phyloP scores from a whole-genome alignment of 2,113 vertebrate species.

The Actenoides hombroni region DNA sequence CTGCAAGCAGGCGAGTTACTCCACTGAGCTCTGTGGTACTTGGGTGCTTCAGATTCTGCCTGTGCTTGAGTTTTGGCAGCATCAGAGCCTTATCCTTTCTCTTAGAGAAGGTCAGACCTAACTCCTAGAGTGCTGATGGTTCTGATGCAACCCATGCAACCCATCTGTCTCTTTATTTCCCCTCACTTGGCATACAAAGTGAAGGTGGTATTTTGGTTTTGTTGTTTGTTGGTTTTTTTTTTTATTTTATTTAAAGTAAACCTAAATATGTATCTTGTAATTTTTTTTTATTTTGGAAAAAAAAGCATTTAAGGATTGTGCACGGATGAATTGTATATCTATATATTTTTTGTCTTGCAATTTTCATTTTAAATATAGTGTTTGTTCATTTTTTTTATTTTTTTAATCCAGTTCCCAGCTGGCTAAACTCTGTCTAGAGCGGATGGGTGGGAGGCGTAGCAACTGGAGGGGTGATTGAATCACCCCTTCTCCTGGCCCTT shows the following conservation, averaged over 20 bases:
- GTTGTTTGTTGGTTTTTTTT: no score
- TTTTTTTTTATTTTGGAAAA: constrained; percentile 69
- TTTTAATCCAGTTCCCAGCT: constrained; percentile 79
- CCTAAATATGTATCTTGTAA: constrained; percentile 74
- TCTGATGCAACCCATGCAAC: constrained; percentile 40
- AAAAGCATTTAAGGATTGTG: constrained; percentile 76
- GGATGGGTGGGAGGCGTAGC: constrained; percentile 29
- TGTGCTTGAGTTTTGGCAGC: constrained; percentile 30
- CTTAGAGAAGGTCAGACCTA: constrained; percentile 6
- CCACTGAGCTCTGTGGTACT: not conserved
- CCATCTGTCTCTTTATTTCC: constrained; percentile 30
- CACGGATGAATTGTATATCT: constrained; percentile 78
- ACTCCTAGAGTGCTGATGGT: constrained; percentile 5
- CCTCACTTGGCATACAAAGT: constrained; percentile 56
- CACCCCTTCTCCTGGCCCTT: constrained; percentile 1
- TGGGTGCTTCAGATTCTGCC: constrained; percentile 13
- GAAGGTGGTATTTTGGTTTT: not conserved
- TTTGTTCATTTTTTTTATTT: constrained; percentile 44
- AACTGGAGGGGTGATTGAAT: constrained; percentile 44
- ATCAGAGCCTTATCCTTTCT: not conserved
- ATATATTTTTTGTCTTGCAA: constrained; percentile 70
- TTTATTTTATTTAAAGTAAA: constrained; percentile 77
- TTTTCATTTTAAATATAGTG: constrained; percentile 75
- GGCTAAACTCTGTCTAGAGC: constrained; percentile 76
- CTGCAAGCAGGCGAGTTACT: not conserved